Evolutionary conservation across 2,888 invertebrate genomes (phyloP), one percentile per base, ranked within the genome.

Genomic region (Tryphoninae sp.): DNA sequence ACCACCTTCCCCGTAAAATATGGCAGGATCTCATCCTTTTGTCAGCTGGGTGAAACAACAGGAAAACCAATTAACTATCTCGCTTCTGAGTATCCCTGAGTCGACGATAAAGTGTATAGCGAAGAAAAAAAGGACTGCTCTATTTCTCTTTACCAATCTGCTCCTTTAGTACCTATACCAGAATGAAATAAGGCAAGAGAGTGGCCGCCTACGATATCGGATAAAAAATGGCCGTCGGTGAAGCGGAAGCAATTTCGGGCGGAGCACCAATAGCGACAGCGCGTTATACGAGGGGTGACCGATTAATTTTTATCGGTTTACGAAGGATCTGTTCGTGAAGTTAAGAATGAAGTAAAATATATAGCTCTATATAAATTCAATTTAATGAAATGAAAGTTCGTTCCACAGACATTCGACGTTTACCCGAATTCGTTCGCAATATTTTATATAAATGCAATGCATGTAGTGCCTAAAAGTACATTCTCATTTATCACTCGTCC

Each of bases 211-310:
- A 59, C 26, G 61, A 49, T 45, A 16, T n/a, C 11, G 71, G 61
- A 72, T 72, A 72, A 72, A 26, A 61, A 62, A 64, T 53, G 40
- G 13, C 8, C 55, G 19, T 64, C 55, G 73, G 22, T 51, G 53
- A 23, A 40, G 73, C 62, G 64, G 40, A 73, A 73, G 64, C 64
- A 55, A 73, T 73, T 61, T 71, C 59, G n/a, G 42, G 9, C 59
- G 45, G 59, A 69, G 55, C 49, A 33, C 49, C 45, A 68, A 61
- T 55, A 26, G 53, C 64, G 55, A 58, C 26, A 26, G 40, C 26
- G 55, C 11, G 64, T 59, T 19, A 26, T 11, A 45, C 13, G 51
- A 72, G 42, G 33, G 64, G n/a, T 40, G 71, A 59, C 61, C 62
- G 23, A 64, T 53, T 16, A 68, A 68, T 53, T 64, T 45, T 26